Conservation (phyloP, 2,113 vertebrate species). For the Notarius quadriscutis region DNA sequence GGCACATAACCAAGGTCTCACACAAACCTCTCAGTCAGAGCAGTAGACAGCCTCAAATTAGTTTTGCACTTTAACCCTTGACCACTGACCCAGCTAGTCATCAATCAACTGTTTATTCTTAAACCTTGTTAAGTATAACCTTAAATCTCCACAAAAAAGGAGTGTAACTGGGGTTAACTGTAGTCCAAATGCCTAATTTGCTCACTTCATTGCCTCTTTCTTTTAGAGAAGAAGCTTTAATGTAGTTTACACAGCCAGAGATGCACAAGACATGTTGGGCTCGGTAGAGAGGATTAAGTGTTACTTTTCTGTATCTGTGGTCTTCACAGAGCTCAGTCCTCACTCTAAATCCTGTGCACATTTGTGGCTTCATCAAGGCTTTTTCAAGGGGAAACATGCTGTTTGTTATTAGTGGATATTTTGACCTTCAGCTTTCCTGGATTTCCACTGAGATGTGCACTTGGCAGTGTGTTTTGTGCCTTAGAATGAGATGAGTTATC, state of each 20-base stretch:
- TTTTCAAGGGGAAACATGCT: neutral
- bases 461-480: neutral
- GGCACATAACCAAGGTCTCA: neutral
- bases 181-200: neutral
- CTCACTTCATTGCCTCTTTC: constrained; percentile 3
- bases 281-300: neutral
- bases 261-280: neutral
- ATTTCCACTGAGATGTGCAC: neutral
- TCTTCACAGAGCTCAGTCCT: neutral
- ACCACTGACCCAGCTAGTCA: neutral
- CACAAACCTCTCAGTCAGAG: constrained; percentile 28
- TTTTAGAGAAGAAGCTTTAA: neutral
- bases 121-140: neutral
- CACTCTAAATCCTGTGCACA: neutral
- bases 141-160: neutral
- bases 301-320: constrained; percentile 3
- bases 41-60: neutral
- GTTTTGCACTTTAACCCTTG: constrained; percentile 6
- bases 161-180: neutral
- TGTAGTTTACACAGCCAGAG: constrained; percentile 10
- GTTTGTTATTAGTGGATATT: constrained; percentile 7
- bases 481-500: neutral
- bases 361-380: neutral
- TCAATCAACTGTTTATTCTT: neutral
- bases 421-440: neutral